Conservation (phyloP, 2,888 invertebrate genomes). For the Metopia argyrocephala region DNA sequence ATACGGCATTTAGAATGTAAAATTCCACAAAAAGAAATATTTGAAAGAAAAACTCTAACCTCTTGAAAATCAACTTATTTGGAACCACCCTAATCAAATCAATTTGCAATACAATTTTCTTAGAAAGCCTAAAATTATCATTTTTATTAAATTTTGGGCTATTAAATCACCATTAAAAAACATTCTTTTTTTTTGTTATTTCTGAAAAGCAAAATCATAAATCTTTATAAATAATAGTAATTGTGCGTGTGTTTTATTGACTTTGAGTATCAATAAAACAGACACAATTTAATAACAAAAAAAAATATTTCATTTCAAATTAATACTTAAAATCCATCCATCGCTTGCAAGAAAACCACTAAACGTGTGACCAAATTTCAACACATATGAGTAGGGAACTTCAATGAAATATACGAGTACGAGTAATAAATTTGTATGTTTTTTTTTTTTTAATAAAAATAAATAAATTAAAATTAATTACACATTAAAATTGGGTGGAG, state of each 20-base stretch:
- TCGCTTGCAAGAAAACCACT: constrained; percentile 11
- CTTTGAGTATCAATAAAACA: background rate
- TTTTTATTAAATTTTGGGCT: background rate
- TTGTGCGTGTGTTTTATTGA: background rate
- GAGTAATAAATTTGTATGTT: background rate
- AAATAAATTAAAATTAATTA: constrained; percentile 31
- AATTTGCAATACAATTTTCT: background rate
- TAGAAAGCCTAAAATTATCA: background rate
- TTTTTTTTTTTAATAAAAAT: constrained; percentile 26
- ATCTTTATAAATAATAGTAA: constrained; percentile 2
- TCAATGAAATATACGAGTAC: constrained; percentile 29
- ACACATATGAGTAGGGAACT: background rate
- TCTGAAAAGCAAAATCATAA: constrained; percentile 13
- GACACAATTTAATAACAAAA: background rate
- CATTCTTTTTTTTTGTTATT: background rate
- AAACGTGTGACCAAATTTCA: constrained; percentile 34
- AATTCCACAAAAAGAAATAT: too few species aligned
- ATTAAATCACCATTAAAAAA: background rate
- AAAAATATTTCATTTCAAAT: background rate
- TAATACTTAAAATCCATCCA: background rate
- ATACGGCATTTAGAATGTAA: too few species aligned
- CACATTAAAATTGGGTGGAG: constrained; percentile 47
- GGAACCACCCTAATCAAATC: background rate
- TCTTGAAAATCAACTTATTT: too few species aligned
- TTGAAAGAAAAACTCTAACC: too few species aligned